phyloP scores from a whole-genome alignment of 2,888 invertebrate species.

The Neocrepidodera transversa region DNA sequence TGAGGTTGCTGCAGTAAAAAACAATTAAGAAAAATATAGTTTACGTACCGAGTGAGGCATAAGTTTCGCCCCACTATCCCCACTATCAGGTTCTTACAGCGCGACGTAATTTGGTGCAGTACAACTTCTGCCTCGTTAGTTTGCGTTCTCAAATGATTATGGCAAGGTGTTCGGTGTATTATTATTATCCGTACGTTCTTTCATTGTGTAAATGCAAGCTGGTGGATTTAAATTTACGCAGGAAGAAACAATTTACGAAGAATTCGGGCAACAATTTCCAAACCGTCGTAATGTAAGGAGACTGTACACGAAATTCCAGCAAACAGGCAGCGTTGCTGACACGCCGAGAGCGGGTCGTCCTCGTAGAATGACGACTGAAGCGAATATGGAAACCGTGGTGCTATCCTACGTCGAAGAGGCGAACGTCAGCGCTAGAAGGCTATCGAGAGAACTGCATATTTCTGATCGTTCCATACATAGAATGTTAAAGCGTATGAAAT shows the following conservation, averaged over 20 bases:
- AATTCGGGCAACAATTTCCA: too few relatives aligned
- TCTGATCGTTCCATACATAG: neutral
- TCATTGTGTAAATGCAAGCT: slow-evolving; percentile 4
- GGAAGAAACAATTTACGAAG: neutral
- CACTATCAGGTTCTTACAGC: slow-evolving; percentile 13
- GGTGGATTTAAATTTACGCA: slow-evolving; percentile 6
- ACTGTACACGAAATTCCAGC: too few relatives aligned
- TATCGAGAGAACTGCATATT: slow-evolving; percentile 8
- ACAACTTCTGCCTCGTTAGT: neutral
- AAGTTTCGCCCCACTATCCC: slow-evolving; percentile 13
- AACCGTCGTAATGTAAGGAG: too few relatives aligned
- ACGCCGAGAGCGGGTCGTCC: too few relatives aligned
- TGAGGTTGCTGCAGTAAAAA: too few relatives aligned
- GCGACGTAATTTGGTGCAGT: slow-evolving; percentile 1
- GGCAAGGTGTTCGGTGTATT: too few relatives aligned
- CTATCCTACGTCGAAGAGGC: too few relatives aligned
- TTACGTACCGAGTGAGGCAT: neutral
- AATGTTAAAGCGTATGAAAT: slow-evolving; percentile 9
- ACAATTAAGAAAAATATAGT: too few relatives aligned
- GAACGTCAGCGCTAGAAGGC: neutral
- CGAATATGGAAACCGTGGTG: too few relatives aligned
- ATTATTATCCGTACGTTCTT: neutral
- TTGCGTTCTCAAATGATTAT: too few relatives aligned
- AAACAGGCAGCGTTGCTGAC: too few relatives aligned
- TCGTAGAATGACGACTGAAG: too few relatives aligned